Evolutionary conservation across 2,113 vertebrate genomes (phyloP), one percentile per base, ranked within the genome.

Genomic region (Phylloscopus trochilus): DNA sequence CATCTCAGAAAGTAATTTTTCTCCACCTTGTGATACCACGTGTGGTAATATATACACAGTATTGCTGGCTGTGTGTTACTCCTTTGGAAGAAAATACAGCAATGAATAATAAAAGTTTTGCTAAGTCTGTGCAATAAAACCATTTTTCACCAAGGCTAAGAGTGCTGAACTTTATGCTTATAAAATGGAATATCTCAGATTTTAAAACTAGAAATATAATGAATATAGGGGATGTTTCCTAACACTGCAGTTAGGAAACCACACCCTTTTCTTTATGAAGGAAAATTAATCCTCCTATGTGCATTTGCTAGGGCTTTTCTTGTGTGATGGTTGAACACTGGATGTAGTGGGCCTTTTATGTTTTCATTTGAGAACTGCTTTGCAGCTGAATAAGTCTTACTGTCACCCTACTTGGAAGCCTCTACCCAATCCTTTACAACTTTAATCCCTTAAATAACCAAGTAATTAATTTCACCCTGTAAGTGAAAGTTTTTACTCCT

Each of bases 361-460:
- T 52, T 22, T 83, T 86, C 33, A 28, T 89, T 58, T 69, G 23
- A 47, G 66, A 95, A 39, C 7, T 35, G 6, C 76, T 96, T 76
- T 63, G 41, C 21, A 43, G 21, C 10, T 90, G 27, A 81, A 69
- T 78, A 56, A 0, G 1, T 75, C 44, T 76, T 90, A 55, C 60
- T 63, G 30, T 87, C 70, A 70, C 17, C 7, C 11, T 39, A 43
- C 77, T 88, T 87, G 41, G 56, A 91, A 93, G 39, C 9, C 17
- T 58, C 41, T 59, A 51, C 11, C n/a, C 19, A 75, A 35, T 67
- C 19, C 28, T 26, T 78, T 4, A 15, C 33, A 24, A 62, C 15
- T 93, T 92, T 87, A 96, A 89, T 84, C 37, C 26, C 22, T 91
- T 83, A 72, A 96, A 93, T 68, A 94, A 55, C 6, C 31, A 87